phyloP scores from a whole-genome alignment of 1,140 invertebrate species.

The Akabosia matsudoensis region DNA sequence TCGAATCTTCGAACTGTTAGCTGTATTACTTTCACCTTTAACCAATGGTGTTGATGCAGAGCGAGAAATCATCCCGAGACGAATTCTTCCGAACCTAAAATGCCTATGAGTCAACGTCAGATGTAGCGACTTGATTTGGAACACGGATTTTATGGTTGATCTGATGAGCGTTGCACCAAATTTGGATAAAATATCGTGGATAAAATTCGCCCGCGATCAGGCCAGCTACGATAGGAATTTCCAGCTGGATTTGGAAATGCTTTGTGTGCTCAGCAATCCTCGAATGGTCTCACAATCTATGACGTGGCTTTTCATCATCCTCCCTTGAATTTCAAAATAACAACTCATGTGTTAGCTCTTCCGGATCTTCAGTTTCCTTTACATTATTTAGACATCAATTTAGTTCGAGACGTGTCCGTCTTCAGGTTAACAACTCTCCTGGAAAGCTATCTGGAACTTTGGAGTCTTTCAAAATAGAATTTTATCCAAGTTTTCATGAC shows the following conservation, averaged over 20 bases:
- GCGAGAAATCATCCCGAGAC: background rate
- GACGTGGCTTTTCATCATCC: conserved; percentile 35
- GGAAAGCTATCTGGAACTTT: conserved; percentile 9
- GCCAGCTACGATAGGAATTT: conserved; percentile 34
- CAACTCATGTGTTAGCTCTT: conserved; percentile 6
- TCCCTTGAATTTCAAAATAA: conserved; percentile 6
- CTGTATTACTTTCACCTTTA: no score
- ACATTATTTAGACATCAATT: background rate
- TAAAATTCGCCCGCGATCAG: conserved; percentile 28
- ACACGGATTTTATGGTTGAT: conserved; percentile 34
- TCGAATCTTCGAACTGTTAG: no score
- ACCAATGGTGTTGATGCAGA: no score
- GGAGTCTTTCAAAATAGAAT: background rate
- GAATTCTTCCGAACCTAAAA: conserved; percentile 28
- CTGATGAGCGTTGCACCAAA: conserved; percentile 28
- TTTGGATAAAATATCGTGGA: conserved; percentile 32
- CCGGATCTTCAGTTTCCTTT: conserved; percentile 5
- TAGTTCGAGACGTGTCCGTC: background rate
- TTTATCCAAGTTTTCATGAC: conserved; percentile 3
- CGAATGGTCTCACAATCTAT: conserved; percentile 29
- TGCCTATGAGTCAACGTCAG: conserved; percentile 24
- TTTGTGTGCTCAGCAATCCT: conserved; percentile 17
- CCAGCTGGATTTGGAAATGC: conserved; percentile 35
- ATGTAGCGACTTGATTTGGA: conserved; percentile 30
- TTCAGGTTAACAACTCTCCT: background rate